Evolutionary conservation across 2,888 invertebrate species (phyloP).

Genomic region (Caenorhabditis becei): DNA sequence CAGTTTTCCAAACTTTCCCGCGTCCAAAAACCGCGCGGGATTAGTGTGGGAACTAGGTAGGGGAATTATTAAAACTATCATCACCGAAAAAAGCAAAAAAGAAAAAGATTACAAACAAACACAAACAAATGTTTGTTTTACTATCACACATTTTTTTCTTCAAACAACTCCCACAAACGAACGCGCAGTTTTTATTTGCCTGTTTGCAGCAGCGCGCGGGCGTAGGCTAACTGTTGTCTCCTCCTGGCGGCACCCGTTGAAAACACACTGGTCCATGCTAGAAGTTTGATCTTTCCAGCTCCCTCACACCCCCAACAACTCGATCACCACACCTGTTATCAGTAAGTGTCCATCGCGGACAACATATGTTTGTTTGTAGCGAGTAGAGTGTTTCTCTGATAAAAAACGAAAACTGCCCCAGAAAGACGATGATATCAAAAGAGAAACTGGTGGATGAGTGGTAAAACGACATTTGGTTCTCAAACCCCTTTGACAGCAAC

Average conservation of each 20-base stretch:
- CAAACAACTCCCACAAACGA: conserved; percentile 31
- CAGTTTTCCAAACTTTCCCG: too few species aligned
- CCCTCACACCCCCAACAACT: not conserved
- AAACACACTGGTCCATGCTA: too few species aligned
- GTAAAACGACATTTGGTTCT: not conserved
- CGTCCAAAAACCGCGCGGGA: not conserved
- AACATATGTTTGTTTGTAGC: conserved; percentile 28
- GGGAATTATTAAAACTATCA: too few species aligned
- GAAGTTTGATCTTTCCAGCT: not conserved
- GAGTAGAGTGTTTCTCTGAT: conserved; percentile 14
- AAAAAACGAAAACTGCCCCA: conserved; percentile 8
- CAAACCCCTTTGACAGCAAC: not conserved
- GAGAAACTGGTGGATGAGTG: not conserved
- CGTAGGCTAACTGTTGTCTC: too few species aligned
- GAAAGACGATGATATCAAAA: conserved; percentile 25
- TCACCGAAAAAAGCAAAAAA: too few species aligned
- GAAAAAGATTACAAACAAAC: conserved; percentile 56
- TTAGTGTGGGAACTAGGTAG: too few species aligned
- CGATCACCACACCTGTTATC: conserved; percentile 11
- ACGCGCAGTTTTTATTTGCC: conserved; percentile 18
- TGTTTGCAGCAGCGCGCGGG: not conserved
- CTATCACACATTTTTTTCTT: conserved; percentile 53
- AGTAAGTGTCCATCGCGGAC: conserved; percentile 12
- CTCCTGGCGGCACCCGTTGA: too few species aligned
- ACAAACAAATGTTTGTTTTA: conserved; percentile 56